A percentile compares a stretch with the other conserved stretches of the same genome.
Conservation (phyloP, 2,113 vertebrate species). For the Hipposideros armiger region DNA sequence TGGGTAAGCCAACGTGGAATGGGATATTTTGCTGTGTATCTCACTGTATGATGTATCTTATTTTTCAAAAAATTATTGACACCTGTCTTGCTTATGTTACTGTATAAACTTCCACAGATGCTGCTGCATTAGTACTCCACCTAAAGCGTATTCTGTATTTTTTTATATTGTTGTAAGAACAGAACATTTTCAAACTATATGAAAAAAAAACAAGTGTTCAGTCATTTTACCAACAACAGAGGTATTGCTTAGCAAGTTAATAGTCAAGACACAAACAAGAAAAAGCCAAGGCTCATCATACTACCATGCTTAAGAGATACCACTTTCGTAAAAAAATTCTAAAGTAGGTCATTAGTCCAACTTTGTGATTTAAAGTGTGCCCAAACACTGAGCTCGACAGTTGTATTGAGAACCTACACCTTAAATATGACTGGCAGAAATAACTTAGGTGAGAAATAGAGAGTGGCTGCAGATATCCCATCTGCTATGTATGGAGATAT, state of each 20-base stretch:
- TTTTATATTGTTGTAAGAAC: slow-evolving; percentile 34
- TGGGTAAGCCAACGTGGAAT: background rate
- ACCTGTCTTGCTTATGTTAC: background rate
- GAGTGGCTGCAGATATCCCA: background rate
- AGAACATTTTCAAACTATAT: slow-evolving; percentile 30
- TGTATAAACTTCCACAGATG: background rate
- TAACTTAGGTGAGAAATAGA: background rate
- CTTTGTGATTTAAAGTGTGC: background rate
- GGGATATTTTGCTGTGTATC: background rate
- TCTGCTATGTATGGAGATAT: background rate
- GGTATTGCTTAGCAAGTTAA: background rate
- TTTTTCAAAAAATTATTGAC: background rate
- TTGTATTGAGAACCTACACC: background rate
- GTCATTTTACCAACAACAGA: slow-evolving; percentile 24
- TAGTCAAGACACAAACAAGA: background rate
- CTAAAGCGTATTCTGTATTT: background rate
- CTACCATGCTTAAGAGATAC: background rate
- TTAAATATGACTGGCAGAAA: background rate
- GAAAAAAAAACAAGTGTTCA: slow-evolving; percentile 38
- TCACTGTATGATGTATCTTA: background rate
- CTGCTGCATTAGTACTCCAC: background rate
- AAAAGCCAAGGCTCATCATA: background rate
- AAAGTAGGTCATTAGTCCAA: background rate
- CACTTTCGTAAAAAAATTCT: background rate
- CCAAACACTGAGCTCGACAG: background rate